Base-by-base conservation (phyloP, 1,140 invertebrate species). In the Sarcophaga peregrina region DNA sequence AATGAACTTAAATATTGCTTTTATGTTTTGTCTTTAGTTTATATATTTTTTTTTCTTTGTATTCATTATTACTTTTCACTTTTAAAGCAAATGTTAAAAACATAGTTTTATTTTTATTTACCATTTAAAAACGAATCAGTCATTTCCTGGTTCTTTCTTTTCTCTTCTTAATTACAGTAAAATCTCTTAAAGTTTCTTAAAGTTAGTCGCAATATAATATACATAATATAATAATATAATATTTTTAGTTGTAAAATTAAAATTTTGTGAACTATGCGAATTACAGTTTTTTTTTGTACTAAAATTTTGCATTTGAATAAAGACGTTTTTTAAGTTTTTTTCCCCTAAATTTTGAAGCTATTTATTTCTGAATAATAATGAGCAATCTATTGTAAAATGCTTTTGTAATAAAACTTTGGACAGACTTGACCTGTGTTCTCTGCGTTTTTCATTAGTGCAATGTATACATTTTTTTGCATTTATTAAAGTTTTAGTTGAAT, bases 361-460 rank as follows among this genome's bases (percentile, higher is more conserved):
- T 58, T 58, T 58, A 5, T 58, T n/a, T 58, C n/a, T 58, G 54
- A 58, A 58, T 58, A 58, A n/a, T 58, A 13, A 58, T 58, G n/a
- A 7, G n/a, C 15, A 58, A 58, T 58, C 15, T 7, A 58, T 58
- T 13, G 15, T n/a, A 58, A 13, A 58, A 58, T 58, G 15, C 6
- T 58, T 58, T 58, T 13, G n/a, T 58, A 58, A 13, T 58, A 58
- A 58, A 58, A 58, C 13, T 20, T n/a, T 68, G n/a, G n/a, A n/a
- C 20, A 68, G 62, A 68, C 17, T 68, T 68, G 17, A 68, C 62
- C 62, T 68, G 62, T 68, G 62, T 68, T 68, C 62, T 68, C 17
- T 25, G 17, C 17, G 20, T 68, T 68, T 68, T 68, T n/a, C 20
- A n/a, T 68, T 68, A n/a, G 62, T 68, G 17, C 20, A 68, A 25